Evolutionary conservation across 2,113 vertebrate species (phyloP).

Genomic region (Gymnogyps californianus): DNA sequence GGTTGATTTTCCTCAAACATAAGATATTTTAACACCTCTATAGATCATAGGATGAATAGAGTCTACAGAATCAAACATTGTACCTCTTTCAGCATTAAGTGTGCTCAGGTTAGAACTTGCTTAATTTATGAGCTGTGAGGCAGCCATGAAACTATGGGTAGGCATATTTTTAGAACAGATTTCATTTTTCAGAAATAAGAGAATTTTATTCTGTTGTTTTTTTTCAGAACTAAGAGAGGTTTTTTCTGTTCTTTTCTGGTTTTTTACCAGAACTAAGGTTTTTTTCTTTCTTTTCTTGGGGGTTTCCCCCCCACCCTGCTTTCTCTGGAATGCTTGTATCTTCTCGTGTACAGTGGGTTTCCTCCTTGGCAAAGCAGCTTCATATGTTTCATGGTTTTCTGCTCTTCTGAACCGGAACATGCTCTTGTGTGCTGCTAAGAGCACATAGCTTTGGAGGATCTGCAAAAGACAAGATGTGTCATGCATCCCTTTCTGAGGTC

Average conservation of each 20-base stretch:
- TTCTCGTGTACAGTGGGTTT: not conserved
- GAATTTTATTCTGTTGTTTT: not conserved
- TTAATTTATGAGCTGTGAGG: constrained; percentile 37
- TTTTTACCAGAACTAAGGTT: not conserved
- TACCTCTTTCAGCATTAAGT: not conserved
- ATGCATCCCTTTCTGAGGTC: not conserved
- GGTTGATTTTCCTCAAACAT: constrained; percentile 1
- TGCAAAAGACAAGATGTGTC: constrained; percentile 14
- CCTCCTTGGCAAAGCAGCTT: not conserved
- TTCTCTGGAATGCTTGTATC: not conserved
- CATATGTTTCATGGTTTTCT: not conserved
- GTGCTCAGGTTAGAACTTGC: constrained; percentile 15
- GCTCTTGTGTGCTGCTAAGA: not conserved
- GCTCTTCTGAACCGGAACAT: constrained; percentile 32
- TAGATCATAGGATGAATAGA: not conserved
- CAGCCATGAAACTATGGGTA: not conserved
- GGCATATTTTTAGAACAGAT: not conserved
- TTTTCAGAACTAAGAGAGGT: not conserved
- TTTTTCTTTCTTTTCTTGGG: too few species aligned
- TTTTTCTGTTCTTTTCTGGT: not conserved
- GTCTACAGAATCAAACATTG: constrained; percentile 9
- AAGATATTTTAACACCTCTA: constrained; percentile 16
- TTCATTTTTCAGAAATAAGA: not conserved
- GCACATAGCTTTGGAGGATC: constrained; percentile 12
- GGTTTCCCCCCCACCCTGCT: rapidly evolving